phyloP scores from a whole-genome alignment of 2,888 invertebrate species.

The Microctonus aethiopoides region DNA sequence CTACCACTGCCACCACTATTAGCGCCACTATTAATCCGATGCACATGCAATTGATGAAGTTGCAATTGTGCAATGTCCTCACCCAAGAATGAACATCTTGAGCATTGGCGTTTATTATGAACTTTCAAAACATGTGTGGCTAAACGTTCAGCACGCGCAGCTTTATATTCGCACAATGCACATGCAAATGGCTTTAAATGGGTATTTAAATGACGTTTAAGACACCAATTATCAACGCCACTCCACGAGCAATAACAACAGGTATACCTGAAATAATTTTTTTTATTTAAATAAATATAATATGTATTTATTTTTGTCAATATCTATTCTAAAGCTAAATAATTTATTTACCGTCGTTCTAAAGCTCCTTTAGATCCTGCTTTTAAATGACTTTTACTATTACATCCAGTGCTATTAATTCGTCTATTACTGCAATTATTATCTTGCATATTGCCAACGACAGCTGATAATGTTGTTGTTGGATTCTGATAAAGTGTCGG shows the following conservation, averaged over 20 bases:
- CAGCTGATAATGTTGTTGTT: slow-evolving; percentile 50
- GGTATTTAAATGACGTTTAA: slow-evolving; percentile 91
- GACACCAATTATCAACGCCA: slow-evolving; percentile 93
- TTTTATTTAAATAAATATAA: not conserved
- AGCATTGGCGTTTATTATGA: slow-evolving; percentile 91
- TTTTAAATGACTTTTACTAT: slow-evolving; percentile 62
- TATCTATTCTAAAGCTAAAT: not conserved
- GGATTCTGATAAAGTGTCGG: slow-evolving; percentile 50
- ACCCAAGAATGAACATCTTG: slow-evolving; percentile 87
- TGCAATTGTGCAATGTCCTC: slow-evolving; percentile 85
- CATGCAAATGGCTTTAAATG: slow-evolving; percentile 93
- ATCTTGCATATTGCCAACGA: slow-evolving; percentile 55
- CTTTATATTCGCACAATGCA: slow-evolving; percentile 92
- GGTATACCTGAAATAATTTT: slow-evolving; percentile 72
- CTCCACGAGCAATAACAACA: slow-evolving; percentile 94
- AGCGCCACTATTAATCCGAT: slow-evolving; percentile 53
- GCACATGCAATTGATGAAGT: slow-evolving; percentile 74
- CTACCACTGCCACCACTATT: slow-evolving; percentile 23
- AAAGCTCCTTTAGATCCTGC: slow-evolving; percentile 56
- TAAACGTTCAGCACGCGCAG: slow-evolving; percentile 88
- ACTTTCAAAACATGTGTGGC: slow-evolving; percentile 92
- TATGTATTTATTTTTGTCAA: too few species aligned
- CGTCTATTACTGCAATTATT: slow-evolving; percentile 52
- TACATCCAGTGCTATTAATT: slow-evolving; percentile 60
- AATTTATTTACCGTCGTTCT: slow-evolving; percentile 53